These are phyloP conservation scores for Nothoprocta perdicaria DNA, from an alignment of 2,113 vertebrate species.

Conservation along the genomic window DNA sequence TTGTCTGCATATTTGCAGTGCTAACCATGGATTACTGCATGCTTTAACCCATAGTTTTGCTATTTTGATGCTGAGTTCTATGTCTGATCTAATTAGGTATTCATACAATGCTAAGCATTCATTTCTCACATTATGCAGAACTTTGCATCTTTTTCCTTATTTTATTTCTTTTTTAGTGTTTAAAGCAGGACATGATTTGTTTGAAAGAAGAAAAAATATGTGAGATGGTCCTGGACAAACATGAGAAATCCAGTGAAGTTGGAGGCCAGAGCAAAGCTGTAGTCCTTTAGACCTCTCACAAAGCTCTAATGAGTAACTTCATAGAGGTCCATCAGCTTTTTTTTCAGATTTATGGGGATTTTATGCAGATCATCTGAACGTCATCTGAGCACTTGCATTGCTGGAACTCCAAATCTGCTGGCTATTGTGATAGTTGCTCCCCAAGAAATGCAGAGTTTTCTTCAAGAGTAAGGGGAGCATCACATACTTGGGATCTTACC, in stretches of 20 bases:
- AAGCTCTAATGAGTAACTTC: not conserved
- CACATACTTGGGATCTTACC: not conserved
- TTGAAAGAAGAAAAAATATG: not conserved
- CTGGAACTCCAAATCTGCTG: not conserved
- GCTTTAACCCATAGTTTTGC: not conserved
- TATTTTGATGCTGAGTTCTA: slow-evolving; percentile 18
- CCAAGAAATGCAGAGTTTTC: not conserved
- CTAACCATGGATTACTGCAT: not conserved
- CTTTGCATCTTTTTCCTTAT: not conserved
- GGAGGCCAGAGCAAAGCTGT: not conserved
- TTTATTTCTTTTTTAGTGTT: slow-evolving; percentile 34
- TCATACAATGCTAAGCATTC: slow-evolving; percentile 23
- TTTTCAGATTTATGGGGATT: not conserved
- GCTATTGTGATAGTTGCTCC: not conserved
- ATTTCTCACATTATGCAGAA: slow-evolving; percentile 47
- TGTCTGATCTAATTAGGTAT: slow-evolving; percentile 45
- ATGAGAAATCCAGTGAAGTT: not conserved
- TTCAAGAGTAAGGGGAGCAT: not conserved
- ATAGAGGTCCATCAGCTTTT: not conserved
- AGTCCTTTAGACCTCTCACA: not conserved
- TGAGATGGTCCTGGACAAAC: not conserved
- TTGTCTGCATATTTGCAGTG: not conserved
- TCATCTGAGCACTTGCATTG: not conserved
- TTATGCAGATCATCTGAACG: not conserved
- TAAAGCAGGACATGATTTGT: not conserved